Evolutionary conservation across 2,113 vertebrate genomes (phyloP).

Genomic region (Tychaedon coryphoeus): DNA sequence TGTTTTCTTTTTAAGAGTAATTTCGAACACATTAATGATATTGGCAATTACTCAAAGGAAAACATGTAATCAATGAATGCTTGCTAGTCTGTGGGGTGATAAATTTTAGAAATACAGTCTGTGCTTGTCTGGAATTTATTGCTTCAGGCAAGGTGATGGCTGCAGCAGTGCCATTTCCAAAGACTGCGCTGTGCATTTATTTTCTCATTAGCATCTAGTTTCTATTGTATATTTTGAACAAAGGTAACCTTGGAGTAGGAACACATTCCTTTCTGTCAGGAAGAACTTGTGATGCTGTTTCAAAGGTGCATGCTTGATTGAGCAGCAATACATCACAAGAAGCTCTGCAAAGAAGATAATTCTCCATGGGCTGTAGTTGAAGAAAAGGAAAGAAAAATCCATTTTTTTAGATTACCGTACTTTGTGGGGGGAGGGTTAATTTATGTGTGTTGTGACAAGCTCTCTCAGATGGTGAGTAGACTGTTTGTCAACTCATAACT

Average conservation of each 20-base stretch:
- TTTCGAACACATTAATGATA: slow-evolving; percentile 39
- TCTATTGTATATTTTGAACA: slow-evolving; percentile 66
- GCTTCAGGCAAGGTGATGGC: slow-evolving; percentile 57
- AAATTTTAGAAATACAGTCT: slow-evolving; percentile 34
- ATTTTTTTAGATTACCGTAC: neutral
- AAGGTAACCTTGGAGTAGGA: slow-evolving; percentile 68
- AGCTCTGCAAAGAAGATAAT: slow-evolving; percentile 54
- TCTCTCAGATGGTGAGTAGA: slow-evolving; percentile 33
- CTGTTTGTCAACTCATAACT: slow-evolving; percentile 50
- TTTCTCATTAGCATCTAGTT: slow-evolving; percentile 72
- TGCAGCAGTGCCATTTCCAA: slow-evolving; percentile 52
- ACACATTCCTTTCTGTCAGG: slow-evolving; percentile 65
- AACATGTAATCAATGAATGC: slow-evolving; percentile 57
- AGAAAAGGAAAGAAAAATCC: slow-evolving; percentile 46
- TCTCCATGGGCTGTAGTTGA: slow-evolving; percentile 25
- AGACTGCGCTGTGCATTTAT: slow-evolving; percentile 51
- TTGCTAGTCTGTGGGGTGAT: slow-evolving; percentile 31
- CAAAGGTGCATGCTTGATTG: slow-evolving; percentile 67
- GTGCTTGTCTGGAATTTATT: slow-evolving; percentile 45
- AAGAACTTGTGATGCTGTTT: slow-evolving; percentile 65
- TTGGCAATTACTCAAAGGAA: slow-evolving; percentile 60
- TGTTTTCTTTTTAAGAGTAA: slow-evolving; percentile 10
- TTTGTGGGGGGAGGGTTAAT: slow-evolving; percentile 24
- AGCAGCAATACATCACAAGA: slow-evolving; percentile 63
- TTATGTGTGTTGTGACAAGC: slow-evolving; percentile 61